phyloP scores from a whole-genome alignment of 2,888 invertebrate species.

The Netelia virgata region DNA sequence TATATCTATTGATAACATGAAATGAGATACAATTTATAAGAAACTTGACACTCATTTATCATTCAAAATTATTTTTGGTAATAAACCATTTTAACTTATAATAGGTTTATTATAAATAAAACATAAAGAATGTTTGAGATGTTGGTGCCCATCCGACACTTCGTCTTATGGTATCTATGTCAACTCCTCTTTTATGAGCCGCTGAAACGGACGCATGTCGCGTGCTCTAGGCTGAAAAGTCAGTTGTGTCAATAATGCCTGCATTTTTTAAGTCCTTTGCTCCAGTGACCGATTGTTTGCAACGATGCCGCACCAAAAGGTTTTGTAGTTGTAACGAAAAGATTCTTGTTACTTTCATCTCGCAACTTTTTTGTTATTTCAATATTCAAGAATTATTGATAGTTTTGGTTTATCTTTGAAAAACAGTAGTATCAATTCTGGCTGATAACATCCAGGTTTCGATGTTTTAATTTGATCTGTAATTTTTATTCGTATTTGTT shows the following conservation, averaged over 20 bases:
- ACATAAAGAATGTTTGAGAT: slow-evolving; percentile 2
- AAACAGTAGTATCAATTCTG: slow-evolving; percentile 52
- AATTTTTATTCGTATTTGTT: slow-evolving; percentile 45
- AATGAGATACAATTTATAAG: no score
- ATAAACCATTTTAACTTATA: no score
- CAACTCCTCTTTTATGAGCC: not conserved
- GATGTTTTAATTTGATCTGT: slow-evolving; percentile 59
- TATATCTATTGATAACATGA: no score
- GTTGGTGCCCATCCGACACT: slow-evolving; percentile 1
- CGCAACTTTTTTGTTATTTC: not conserved
- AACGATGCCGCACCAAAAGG: not conserved
- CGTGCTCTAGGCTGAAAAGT: slow-evolving; percentile 6
- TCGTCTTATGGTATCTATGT: not conserved
- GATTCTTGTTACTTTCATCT: not conserved
- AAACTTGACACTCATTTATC: no score
- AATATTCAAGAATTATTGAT: slow-evolving; percentile 9
- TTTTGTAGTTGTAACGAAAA: slow-evolving; percentile 4
- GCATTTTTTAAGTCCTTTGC: not conserved
- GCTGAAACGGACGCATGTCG: slow-evolving; percentile 11
- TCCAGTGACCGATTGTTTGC: slow-evolving; percentile 3
- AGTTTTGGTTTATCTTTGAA: slow-evolving; percentile 24
- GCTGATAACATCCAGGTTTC: slow-evolving; percentile 48
- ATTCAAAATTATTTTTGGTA: no score
- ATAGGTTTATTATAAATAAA: slow-evolving; percentile 25
- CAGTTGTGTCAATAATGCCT: not conserved